phyloP scores from a whole-genome alignment of 2,888 invertebrate species.

The Parnassius glacialis region DNA sequence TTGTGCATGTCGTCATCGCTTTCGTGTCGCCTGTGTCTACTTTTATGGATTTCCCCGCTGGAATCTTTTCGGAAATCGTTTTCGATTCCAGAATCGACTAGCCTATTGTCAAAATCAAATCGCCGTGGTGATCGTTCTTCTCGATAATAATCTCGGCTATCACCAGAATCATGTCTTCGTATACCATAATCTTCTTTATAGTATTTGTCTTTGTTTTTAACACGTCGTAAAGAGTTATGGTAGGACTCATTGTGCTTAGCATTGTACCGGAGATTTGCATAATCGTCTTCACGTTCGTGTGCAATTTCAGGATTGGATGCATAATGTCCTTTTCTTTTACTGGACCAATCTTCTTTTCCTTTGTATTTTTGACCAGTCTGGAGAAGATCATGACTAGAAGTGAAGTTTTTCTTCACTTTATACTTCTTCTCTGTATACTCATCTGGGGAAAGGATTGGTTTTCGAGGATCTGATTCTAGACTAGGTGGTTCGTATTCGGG shows the following conservation, averaged over 20 bases:
- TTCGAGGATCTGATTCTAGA: constrained; percentile 79
- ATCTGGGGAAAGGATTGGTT: constrained; percentile 83
- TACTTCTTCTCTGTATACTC: constrained; percentile 78
- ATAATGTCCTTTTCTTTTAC: constrained; percentile 76
- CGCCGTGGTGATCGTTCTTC: constrained; percentile 69
- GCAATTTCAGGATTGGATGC: constrained; percentile 83
- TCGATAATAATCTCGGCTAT: constrained; percentile 74
- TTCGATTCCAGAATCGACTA: constrained; percentile 90
- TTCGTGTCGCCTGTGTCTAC: constrained; percentile 68
- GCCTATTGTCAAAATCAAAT: constrained; percentile 80
- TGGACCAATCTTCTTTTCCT: constrained; percentile 67
- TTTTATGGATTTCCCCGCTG: constrained; percentile 74
- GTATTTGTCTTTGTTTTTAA: constrained; percentile 75
- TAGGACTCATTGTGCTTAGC: constrained; percentile 70
- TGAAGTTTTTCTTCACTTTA: constrained; percentile 66
- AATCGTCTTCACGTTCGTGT: constrained; percentile 73
- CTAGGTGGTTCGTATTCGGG: constrained; percentile 85
- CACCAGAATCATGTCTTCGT: constrained; percentile 69
- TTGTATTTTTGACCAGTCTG: constrained; percentile 71
- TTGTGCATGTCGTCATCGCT: constrained; percentile 86
- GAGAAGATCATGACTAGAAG: constrained; percentile 74
- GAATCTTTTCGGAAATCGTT: constrained; percentile 89
- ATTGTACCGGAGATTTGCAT: constrained; percentile 65
- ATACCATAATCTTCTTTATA: constrained; percentile 59
- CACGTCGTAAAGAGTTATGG: constrained; percentile 83